Base-by-base conservation (phyloP, 2,888 invertebrate species). In the Suillia variegata region DNA sequence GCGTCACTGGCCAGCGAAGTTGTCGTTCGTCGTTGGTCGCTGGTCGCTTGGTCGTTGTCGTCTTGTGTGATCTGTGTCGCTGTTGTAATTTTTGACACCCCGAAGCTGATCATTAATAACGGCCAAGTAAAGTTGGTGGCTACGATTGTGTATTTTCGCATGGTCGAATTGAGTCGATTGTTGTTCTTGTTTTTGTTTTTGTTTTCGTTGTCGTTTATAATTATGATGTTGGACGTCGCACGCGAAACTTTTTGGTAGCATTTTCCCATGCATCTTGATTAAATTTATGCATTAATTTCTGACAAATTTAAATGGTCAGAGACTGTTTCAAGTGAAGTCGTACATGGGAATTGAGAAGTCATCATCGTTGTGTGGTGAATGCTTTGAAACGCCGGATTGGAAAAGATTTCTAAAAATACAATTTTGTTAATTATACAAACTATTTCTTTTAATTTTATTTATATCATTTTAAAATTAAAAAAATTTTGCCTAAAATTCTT, bases 101-200 rank as follows among this genome's bases (percentile, higher is more conserved):
- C 49, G 55, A 48, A 55, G 55, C 55, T 24, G 49, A 55, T 55
- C 55, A 55, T 55, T 55, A 55, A 55, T 55, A 55, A 55, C 33
- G 13, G 12, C 38, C 31, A 47, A 47, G 24, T 38, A 10, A 38
- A 31, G 31, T 31, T 31, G 31, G 6, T 31, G 6, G 31, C 6
- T 31, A 12, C 6, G 31, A 31, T 6, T 31, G 31, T 31, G 31
- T 31, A 12, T 31, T 8, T 31, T 6, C 31, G 31, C 6, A 31
- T 8, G 6, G 31, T 31, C 6, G 6, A 31, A 31, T 12, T 6
- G 31, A 8, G 31, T 31, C 12, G 31, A 31, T 6, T 31, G 31
- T 31, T 8, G 31, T 31, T 6, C 12, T 12, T 12, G 12, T 12
- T 31, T 31, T 31, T 31, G 31, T n/a, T n/a, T n/a, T n/a, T n/a